Conservation (phyloP, 2,888 invertebrate genomes). For the Rhogogaster chlorosoma region DNA sequence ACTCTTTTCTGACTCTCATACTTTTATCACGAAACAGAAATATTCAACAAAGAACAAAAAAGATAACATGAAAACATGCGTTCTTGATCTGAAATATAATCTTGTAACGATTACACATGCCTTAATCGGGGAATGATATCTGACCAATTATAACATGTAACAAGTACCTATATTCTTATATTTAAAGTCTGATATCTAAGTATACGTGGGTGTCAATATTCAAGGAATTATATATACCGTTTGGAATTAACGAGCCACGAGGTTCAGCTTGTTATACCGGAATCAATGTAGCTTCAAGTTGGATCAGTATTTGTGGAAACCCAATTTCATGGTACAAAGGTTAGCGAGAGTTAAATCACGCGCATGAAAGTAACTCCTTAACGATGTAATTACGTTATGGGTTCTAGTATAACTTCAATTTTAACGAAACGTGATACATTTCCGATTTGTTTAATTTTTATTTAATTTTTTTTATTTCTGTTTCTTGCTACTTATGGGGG, state of each 20-base stretch:
- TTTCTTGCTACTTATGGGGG: conserved; percentile 32
- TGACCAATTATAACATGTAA: neutral
- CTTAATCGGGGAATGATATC: neutral
- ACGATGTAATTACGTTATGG: conserved; percentile 28
- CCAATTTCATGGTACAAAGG: conserved; percentile 26
- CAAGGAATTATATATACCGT: neutral
- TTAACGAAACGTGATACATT: conserved; percentile 16
- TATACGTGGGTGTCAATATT: neutral
- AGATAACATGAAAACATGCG: neutral
- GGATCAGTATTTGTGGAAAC: conserved; percentile 6
- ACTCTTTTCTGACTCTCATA: conserved; percentile 9
- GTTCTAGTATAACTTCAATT: conserved; percentile 2
- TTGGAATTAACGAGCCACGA: conserved; percentile 25
- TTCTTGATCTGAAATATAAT: conserved; percentile 7
- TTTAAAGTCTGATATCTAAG: neutral
- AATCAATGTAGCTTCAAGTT: conserved; percentile 19
- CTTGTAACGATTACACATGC: conserved; percentile 50
- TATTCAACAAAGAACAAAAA: neutral
- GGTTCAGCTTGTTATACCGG: neutral
- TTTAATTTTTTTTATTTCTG: neutral
- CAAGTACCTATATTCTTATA: neutral
- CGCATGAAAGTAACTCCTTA: conserved; percentile 33
- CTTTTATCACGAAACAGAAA: neutral
- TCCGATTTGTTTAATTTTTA: conserved; percentile 21
- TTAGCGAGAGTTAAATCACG: conserved; percentile 38